phyloP scores from a whole-genome alignment of 2,888 invertebrate species.

The Branchellion lobata region DNA sequence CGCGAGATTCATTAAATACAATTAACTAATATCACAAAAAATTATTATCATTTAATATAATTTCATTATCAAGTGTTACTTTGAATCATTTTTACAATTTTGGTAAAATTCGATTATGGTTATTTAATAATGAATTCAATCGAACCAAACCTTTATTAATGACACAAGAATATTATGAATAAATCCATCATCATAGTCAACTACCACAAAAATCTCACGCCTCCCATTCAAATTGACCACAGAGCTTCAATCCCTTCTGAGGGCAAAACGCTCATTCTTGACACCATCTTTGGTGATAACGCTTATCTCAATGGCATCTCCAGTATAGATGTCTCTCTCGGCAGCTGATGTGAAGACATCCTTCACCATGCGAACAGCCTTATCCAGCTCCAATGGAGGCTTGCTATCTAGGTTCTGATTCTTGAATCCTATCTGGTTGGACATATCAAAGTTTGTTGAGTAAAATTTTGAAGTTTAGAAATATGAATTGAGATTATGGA shows the following conservation, averaged over 20 bases:
- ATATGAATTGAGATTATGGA: background rate
- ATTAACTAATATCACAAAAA: too few species aligned
- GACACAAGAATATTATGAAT: too few species aligned
- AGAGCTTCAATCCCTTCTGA: conserved; percentile 77
- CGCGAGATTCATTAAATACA: too few species aligned
- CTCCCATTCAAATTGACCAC: too few species aligned
- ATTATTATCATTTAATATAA: too few species aligned
- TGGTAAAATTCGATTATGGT: too few species aligned
- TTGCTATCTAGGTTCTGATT: conserved; percentile 74
- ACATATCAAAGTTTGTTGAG: too few species aligned
- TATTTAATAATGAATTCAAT: too few species aligned
- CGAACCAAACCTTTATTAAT: too few species aligned
- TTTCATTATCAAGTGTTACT: too few species aligned
- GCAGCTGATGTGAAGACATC: conserved; percentile 97
- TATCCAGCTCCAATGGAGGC: conserved; percentile 74
- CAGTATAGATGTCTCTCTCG: conserved; percentile 95
- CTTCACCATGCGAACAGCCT: conserved; percentile 80
- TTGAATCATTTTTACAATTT: too few species aligned
- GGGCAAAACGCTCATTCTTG: conserved; percentile 69
- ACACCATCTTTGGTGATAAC: conserved; percentile 85
- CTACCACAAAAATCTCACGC: too few species aligned
- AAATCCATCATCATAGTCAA: background rate
- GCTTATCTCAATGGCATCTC: conserved; percentile 82
- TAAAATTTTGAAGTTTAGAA: background rate
- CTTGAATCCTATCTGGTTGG: conserved; percentile 75